Evolutionary conservation across 1,140 invertebrate genomes (phyloP).

Genomic region (Drosophila oshimai): DNA sequence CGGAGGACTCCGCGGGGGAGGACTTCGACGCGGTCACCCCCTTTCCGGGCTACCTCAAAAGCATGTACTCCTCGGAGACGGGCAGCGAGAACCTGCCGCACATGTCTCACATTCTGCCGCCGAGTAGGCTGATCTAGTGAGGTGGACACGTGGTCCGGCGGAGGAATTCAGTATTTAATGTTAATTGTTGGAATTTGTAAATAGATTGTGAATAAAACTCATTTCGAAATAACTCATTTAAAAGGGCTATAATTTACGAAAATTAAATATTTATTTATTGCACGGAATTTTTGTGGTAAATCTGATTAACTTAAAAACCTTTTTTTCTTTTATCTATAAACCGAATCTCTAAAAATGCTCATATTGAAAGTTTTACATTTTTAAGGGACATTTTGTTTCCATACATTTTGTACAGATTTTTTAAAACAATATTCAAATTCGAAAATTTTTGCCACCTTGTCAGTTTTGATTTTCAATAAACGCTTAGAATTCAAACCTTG

Average conservation of each 20-base stretch:
- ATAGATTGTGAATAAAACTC: constrained; percentile 34
- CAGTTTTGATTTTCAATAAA: no score
- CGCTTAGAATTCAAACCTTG: no score
- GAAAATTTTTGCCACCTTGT: no score
- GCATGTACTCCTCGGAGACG: constrained; percentile 66
- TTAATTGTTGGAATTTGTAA: constrained; percentile 65
- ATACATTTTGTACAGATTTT: no score
- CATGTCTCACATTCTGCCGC: constrained; percentile 33
- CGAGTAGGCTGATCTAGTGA: constrained; percentile 30
- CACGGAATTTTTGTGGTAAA: no score
- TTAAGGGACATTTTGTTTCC: no score
- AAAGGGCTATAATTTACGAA: no score
- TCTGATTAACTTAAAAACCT: no score
- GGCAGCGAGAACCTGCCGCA: not conserved
- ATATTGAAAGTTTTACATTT: no score
- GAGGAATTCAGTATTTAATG: not conserved
- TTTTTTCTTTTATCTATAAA: no score
- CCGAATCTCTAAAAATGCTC: no score
- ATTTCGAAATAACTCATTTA: not conserved
- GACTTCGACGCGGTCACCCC: constrained; percentile 73
- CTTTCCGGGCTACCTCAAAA: constrained; percentile 80
- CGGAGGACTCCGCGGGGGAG: constrained; percentile 64
- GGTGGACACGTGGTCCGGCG: not conserved
- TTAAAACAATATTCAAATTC: no score
- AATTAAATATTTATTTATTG: not conserved